A percentile compares a stretch with the other conserved stretches of the same genome.
Evolutionary conservation across 2,797 vertebrate genomes (phyloP).

Genomic region (Pseudomugil gertrudae): DNA sequence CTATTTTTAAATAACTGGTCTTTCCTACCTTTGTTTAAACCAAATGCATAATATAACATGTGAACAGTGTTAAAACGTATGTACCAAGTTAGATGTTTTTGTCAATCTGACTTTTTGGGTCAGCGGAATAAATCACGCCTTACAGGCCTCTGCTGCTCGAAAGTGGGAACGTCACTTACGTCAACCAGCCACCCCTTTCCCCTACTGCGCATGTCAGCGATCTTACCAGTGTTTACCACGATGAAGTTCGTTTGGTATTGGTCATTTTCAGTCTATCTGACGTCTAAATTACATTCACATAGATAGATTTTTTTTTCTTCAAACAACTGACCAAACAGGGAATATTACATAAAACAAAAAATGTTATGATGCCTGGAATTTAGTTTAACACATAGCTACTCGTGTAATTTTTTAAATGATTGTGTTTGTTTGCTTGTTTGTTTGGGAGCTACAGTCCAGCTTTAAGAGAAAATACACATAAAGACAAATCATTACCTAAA

Average conservation of each 20-base stretch:
- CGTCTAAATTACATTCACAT: neutral
- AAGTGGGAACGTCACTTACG: conserved; percentile 11
- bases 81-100: neutral
- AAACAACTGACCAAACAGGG: neutral
- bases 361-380: neutral
- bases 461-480: too few species aligned
- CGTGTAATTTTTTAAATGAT: too few species aligned
- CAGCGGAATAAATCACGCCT: too few species aligned
- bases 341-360: neutral
- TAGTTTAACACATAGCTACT: neutral
- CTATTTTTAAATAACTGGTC: neutral
- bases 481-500: neutral
- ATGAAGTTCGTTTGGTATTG: conserved; percentile 32
- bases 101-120: neutral
- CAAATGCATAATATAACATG: neutral
- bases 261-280: neutral
- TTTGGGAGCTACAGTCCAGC: too few species aligned
- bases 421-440: too few species aligned
- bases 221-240: conserved; percentile 33
- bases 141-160: neutral
- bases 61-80: neutral
- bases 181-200: conserved; percentile 42
- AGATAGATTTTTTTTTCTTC: too few species aligned
- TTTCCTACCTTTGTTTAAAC: neutral
- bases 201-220: conserved; percentile 63